phyloP scores from a whole-genome alignment of 2,113 vertebrate species.

The Psilopsiagon aurifrons region DNA sequence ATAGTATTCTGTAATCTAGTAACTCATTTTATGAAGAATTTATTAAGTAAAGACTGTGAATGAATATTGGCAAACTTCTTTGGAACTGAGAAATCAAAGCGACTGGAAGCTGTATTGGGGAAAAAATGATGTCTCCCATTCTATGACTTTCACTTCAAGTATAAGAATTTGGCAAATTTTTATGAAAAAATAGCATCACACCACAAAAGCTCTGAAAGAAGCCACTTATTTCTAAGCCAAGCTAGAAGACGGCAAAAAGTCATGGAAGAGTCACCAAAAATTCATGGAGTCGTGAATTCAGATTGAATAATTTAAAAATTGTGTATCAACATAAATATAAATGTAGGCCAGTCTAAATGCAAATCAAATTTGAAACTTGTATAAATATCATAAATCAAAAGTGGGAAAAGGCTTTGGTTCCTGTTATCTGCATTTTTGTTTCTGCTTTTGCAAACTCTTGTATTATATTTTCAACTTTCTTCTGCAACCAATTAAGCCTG shows the following conservation, averaged over 20 bases:
- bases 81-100: background rate
- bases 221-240: background rate
- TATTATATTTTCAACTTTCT: background rate
- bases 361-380: background rate
- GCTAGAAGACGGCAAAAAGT: background rate
- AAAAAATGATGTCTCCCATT: background rate
- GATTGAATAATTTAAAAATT: background rate
- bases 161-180: background rate
- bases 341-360: background rate
- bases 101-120: background rate
- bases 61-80: background rate
- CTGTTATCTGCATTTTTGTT: background rate
- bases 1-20: background rate
- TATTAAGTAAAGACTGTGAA: background rate
- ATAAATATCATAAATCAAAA: background rate
- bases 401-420: background rate
- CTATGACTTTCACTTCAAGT: background rate
- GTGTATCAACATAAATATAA: background rate
- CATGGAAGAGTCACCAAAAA: background rate
- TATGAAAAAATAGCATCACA: background rate
- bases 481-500: background rate
- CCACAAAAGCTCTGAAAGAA: background rate
- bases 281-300: fast-evolving
- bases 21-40: background rate
- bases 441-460: background rate